Evolutionary conservation across 2,113 vertebrate species (phyloP).

Genomic region (Lepus europaeus): DNA sequence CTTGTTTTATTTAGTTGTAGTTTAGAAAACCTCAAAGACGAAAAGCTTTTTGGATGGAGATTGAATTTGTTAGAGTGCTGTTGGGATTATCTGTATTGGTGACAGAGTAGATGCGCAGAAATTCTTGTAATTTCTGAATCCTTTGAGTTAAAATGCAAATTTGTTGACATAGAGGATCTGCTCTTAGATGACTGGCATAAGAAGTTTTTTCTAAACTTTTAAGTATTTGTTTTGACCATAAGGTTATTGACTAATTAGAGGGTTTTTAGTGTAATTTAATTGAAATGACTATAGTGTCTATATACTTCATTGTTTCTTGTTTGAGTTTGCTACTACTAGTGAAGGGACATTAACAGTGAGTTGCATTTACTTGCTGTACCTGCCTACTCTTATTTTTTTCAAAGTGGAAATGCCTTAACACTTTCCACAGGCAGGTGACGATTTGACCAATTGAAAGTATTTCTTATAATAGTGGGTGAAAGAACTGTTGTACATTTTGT

Average conservation of each 20-base stretch:
- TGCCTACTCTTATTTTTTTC: background rate
- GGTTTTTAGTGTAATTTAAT: constrained; percentile 5
- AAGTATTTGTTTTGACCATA: background rate
- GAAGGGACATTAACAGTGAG: background rate
- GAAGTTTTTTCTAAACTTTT: constrained; percentile 16
- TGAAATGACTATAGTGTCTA: background rate
- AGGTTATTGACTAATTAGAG: background rate
- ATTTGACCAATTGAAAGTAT: constrained; percentile 37
- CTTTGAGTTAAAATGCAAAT: background rate
- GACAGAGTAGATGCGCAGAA: background rate
- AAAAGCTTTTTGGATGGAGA: background rate
- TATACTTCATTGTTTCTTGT: background rate
- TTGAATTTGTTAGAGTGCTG: background rate
- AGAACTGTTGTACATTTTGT: constrained; percentile 4
- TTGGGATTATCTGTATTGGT: background rate
- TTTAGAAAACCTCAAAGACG: constrained; percentile 32
- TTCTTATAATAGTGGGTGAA: background rate
- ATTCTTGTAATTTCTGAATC: background rate
- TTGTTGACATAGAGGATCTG: background rate
- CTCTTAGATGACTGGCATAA: background rate
- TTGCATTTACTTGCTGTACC: background rate
- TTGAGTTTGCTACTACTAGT: background rate
- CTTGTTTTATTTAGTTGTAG: constrained; percentile 28
- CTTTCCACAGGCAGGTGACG: background rate
- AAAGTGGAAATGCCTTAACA: constrained; percentile 41